Base-by-base conservation (phyloP, 2,797 vertebrate species). In the Lophotriccus pileatus region DNA sequence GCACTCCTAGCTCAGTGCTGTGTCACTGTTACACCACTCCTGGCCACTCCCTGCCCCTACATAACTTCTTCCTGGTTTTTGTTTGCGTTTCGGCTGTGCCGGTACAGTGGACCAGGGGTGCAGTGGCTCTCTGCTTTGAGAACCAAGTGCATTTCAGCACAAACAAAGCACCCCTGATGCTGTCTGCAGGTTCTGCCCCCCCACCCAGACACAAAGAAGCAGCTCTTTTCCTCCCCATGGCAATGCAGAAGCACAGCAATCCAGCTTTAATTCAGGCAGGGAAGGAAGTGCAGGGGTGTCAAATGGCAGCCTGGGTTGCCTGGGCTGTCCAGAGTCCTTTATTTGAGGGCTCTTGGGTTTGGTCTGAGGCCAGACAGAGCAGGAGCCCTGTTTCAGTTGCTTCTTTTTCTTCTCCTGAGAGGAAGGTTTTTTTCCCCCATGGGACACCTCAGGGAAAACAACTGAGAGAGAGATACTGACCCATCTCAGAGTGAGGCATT, bases 31-130 rank as follows among this genome's bases (percentile, higher is more conserved):
- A 56, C 53, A 63, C 8, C 4, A 55, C 30, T 50, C 30, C 11
- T 46, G 34, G 59, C 70, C 84, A 50, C 67, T 74, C 75, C 24
- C 18, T 74, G 34, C 28, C 43, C 32, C 13, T 52, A 39, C 0
- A 0, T 37, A 36, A 36, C 36, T 89, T 70, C 17, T 22, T 72
- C 52, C 30, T 14, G 64, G 34, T 63, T 15, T 18, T 25, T 39
- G 16, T 59, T 87, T 55, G 67, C 58, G 5, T 47, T 73, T 73
- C 10, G 37, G 24, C 46, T 80, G 36, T 47, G 19, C 6, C 2
- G 2, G 0, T 46, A 12, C 37, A 43, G 32, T 9, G 23, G 20
- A 15, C 5, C 1, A 39, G 39, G n/a, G 25, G 9, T 18, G 4
- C 0, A 1, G 34, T 25, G 19, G 28, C 25, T 37, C 67, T 21